These are phyloP conservation scores for Bactericera cockerelli DNA, from an alignment of 1,140 invertebrate species.

Conservation along the genomic window DNA sequence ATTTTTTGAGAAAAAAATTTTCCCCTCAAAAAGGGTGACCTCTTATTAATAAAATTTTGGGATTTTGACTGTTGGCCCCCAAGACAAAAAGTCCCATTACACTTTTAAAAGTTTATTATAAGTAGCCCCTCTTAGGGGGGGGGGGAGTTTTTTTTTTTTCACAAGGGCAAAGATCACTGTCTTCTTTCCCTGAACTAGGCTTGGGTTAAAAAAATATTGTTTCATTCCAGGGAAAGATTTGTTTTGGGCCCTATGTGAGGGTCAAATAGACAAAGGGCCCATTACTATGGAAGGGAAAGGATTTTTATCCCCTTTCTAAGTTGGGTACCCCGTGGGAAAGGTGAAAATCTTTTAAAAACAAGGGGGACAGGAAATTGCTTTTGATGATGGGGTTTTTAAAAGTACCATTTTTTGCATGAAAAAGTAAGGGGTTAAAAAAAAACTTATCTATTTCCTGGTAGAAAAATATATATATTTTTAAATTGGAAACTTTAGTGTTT, in stretches of 20 bases:
- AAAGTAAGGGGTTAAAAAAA: constrained; percentile 32
- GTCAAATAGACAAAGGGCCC: constrained; percentile 31
- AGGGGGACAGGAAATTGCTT: constrained; percentile 65
- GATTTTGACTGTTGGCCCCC: too few relatives aligned
- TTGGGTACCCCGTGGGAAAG: constrained; percentile 38
- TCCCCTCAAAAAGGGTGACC: too few relatives aligned
- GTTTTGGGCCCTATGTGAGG: constrained; percentile 48
- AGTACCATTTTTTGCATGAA: constrained; percentile 47
- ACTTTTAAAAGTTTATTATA: too few relatives aligned
- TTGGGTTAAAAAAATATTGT: constrained; percentile 6
- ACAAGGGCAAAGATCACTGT: constrained; percentile 1
- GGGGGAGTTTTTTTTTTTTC: too few relatives aligned
- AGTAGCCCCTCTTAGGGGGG: not conserved
- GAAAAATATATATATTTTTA: too few relatives aligned
- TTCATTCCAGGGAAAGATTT: constrained; percentile 38
- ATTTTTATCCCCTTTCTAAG: constrained; percentile 42
- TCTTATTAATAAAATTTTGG: not conserved
- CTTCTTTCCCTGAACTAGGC: not conserved
- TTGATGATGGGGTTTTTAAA: constrained; percentile 49
- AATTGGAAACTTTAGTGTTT: too few relatives aligned
- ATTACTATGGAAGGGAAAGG: constrained; percentile 59
- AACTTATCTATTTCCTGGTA: too few relatives aligned
- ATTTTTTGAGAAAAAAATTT: too few relatives aligned
- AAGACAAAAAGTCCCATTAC: too few relatives aligned
- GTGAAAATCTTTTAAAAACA: constrained; percentile 55